Conservation (phyloP, 2,113 vertebrate genomes). For the Seriola rivoliana region DNA sequence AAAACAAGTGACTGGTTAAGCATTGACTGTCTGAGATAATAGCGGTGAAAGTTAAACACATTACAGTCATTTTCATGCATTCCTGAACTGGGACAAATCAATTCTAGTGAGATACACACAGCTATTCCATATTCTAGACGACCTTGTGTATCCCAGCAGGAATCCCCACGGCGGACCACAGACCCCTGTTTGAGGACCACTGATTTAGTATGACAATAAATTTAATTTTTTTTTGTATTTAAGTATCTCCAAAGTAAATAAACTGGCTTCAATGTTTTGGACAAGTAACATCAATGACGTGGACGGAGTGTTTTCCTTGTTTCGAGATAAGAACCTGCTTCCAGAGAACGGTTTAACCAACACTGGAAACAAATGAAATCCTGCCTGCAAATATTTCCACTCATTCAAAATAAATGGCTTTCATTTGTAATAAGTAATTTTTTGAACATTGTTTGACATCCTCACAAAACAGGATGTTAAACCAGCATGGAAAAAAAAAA, state of each 20-base stretch:
- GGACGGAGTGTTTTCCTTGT: background rate
- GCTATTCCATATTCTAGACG: no score
- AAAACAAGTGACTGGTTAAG: background rate
- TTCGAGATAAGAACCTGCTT: no score
- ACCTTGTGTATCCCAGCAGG: no score
- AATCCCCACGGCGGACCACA: background rate
- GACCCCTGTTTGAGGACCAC: background rate
- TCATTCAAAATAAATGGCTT: background rate
- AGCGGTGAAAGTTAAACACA: background rate
- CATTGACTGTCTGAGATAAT: background rate
- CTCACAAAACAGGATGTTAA: background rate
- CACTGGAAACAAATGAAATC: background rate
- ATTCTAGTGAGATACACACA: background rate
- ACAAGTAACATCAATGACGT: background rate
- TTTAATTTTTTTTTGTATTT: no score
- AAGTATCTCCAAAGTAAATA: no score
- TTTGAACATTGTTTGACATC: background rate
- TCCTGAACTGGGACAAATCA: background rate
- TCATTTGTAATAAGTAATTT: background rate
- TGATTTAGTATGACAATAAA: no score
- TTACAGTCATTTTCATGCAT: background rate
- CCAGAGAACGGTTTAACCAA: background rate
- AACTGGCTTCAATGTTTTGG: no score
- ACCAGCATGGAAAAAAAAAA: background rate
- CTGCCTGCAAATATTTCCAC: background rate